Percentiles rank a stretch among this genome's conserved stretches.
These are phyloP conservation scores for Poecilus cupreus DNA, from an alignment of 2,888 invertebrate species.

Conservation along the genomic window DNA sequence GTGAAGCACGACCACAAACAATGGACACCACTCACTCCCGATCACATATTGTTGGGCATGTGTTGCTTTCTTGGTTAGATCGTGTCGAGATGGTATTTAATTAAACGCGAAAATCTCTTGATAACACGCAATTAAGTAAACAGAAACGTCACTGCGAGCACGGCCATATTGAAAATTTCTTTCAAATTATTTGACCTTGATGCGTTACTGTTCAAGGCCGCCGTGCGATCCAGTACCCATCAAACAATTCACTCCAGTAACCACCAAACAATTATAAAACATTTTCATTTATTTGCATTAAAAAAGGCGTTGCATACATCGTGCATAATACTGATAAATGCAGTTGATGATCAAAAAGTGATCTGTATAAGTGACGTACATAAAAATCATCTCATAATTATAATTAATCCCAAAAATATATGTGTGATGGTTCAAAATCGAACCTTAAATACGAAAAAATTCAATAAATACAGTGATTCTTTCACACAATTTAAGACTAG, in stretches of 20 bases:
- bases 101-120: constrained; percentile 61
- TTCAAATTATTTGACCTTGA: constrained; percentile 60
- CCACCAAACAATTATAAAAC: constrained; percentile 16
- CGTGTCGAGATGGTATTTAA: constrained; percentile 48
- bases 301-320: constrained; percentile 51
- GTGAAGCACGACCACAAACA: constrained; percentile 59
- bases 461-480: constrained; percentile 27
- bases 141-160: constrained; percentile 71
- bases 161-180: constrained; percentile 69
- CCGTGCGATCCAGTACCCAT: neutral
- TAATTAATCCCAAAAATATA: constrained; percentile 51
- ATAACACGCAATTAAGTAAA: constrained; percentile 72
- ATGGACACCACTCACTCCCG: constrained; percentile 59
- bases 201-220: constrained; percentile 57
- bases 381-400: constrained; percentile 1
- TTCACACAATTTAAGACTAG: constrained; percentile 56
- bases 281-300: constrained; percentile 54
- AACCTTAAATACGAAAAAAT: constrained; percentile 42
- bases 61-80: constrained; percentile 59
- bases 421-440: constrained; percentile 39
- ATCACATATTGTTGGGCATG: constrained; percentile 59
- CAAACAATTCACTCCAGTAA: constrained; percentile 10
- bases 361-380: constrained; percentile 34
- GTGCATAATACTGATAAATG: constrained; percentile 58
- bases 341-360: constrained; percentile 55